These are phyloP conservation scores for Idaea biselata DNA, from an alignment of 2,888 invertebrate species.

Conservation along the genomic window DNA sequence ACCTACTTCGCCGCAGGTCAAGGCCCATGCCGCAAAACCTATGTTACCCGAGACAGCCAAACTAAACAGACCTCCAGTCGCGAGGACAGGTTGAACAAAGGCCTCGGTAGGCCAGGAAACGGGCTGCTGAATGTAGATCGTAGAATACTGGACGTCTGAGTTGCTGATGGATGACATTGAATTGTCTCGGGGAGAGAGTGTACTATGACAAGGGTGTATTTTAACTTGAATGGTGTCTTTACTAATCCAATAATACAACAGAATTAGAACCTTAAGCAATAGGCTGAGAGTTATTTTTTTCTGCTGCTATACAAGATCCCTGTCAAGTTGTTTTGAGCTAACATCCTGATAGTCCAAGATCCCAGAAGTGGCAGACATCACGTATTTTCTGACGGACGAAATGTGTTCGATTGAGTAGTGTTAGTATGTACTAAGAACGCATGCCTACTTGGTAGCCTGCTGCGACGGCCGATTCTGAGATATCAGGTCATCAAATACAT, in stretches of 20 bases:
- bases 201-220: background rate
- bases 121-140: conserved; percentile 32
- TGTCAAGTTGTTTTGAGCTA: background rate
- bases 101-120: conserved; percentile 33
- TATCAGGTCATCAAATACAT: no score
- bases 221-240: background rate
- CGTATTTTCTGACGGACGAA: no score
- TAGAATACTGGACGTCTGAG: conserved; percentile 29
- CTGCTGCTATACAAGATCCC: background rate
- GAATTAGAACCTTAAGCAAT: background rate
- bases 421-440: no score
- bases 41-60: conserved; percentile 29
- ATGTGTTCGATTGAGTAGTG: no score
- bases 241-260: background rate
- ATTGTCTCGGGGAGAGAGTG: conserved; percentile 22
- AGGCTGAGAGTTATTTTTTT: no score
- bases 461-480: no score
- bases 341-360: no score
- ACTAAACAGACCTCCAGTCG: conserved; percentile 27
- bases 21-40: conserved; percentile 38
- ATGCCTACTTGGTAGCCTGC: no score
- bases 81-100: conserved; percentile 36
- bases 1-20: conserved; percentile 49
- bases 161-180: conserved; percentile 27
- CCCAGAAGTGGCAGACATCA: no score